Base-by-base conservation (phyloP, 2,888 invertebrate genomes). In the Troides aeacus region DNA sequence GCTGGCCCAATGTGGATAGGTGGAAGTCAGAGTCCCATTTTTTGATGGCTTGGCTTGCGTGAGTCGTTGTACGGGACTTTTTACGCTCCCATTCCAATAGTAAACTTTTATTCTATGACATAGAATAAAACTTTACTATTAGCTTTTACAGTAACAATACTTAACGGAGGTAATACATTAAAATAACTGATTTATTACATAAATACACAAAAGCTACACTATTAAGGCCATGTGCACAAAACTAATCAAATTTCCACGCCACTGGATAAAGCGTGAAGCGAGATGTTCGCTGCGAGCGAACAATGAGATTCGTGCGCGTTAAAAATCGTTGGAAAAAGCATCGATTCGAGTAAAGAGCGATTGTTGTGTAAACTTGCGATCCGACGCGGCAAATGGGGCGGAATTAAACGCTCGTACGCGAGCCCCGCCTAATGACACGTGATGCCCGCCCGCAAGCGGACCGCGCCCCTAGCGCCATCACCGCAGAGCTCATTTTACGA, bases 361-460 rank as follows among this genome's bases (percentile, higher is more conserved):
- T 87, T 90, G 91, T 91, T 91, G 91, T 88, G 90, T 88, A 91
- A 91, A 91, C 91, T 91, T 81, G 77, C 84, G 84, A 90, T 92
- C 89, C 84, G 90, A 85, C 83, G 81, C 87, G 90, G 84, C 86
- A 90, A 90, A 92, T 92, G 92, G 92, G 86, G 84, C 91, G 88
- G 80, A 82, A 87, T 82, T 88, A 88, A 89, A 87, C 84, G 86
- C 78, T 75, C 82, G 83, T 80, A 85, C 91, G 90, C 89, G 89
- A 86, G 89, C 86, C 81, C 75, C 83, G 89, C 86, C 83, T 92
- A 92, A 92, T 92, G 91, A 90, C 84, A 86, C 84, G 88, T 89
- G 90, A 91, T 80, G 82, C 80, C 80, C 68, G 64, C 50, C 36
- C 8, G 4, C 23, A 69, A 12, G 17, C 36, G 0, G 75, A 70